A percentile compares a stretch with the other conserved stretches of the same genome.
Evolutionary conservation across 2,888 invertebrate species (phyloP).

Genomic region (Nomada fabriciana): DNA sequence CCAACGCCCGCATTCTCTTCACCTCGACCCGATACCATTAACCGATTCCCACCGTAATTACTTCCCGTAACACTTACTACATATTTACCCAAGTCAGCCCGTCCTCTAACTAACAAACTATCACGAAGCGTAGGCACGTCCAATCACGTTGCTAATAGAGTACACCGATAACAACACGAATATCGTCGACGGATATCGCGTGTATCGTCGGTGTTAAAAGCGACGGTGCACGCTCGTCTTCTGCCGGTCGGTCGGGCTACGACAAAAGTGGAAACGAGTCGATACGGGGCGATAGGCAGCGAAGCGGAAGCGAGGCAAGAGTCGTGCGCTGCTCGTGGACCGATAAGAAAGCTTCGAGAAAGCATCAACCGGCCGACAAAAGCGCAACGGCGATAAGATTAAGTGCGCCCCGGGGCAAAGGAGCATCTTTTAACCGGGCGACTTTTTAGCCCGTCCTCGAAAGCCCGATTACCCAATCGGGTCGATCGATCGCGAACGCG

Average conservation of each 20-base stretch:
- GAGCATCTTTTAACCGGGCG: constrained; percentile 50
- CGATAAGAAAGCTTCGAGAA: constrained; percentile 68
- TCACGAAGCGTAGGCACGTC: constrained; percentile 5
- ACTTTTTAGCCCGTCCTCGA: constrained; percentile 34
- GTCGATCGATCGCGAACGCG: constrained; percentile 60
- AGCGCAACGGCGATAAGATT: constrained; percentile 68
- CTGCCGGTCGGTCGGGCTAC: constrained; percentile 39
- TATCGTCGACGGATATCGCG: constrained; percentile 61
- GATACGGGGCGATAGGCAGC: constrained; percentile 59
- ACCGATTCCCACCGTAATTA: not conserved
- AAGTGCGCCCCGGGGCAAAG: constrained; percentile 59
- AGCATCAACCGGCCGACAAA: constrained; percentile 70
- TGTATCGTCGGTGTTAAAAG: constrained; percentile 56
- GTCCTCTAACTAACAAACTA: not conserved
- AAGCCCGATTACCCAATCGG: constrained; percentile 58
- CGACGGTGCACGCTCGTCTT: constrained; percentile 35
- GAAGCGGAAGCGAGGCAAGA: constrained; percentile 55
- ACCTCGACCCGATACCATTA: not conserved
- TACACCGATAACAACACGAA: constrained; percentile 44
- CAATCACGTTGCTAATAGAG: constrained; percentile 50
- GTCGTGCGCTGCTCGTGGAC: constrained; percentile 39
- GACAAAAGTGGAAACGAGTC: constrained; percentile 69
- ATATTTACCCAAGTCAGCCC: too few species aligned
- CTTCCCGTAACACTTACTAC: not conserved
- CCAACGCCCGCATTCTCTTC: not conserved